phyloP scores from a whole-genome alignment of 2,888 invertebrate genomes.

The Rhyacophila evoluta region DNA sequence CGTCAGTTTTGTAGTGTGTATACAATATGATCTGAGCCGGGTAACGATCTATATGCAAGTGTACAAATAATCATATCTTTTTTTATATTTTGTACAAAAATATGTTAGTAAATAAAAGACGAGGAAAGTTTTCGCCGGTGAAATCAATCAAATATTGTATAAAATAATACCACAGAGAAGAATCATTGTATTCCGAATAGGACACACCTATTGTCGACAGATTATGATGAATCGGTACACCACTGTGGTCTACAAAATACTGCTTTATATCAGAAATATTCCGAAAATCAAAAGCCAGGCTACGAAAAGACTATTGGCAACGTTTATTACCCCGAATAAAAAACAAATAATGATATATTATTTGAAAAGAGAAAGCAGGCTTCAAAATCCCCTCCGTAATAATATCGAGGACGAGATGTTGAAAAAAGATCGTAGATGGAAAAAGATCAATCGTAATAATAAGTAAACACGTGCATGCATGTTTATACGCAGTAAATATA shows the following conservation, averaged over 20 bases:
- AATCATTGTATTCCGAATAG: too few relatives aligned
- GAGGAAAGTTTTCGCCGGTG: too few relatives aligned
- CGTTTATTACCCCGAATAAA: neutral
- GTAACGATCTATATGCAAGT: too few relatives aligned
- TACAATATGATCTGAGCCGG: too few relatives aligned
- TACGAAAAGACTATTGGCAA: neutral
- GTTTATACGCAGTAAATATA: neutral
- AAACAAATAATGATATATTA: constrained; percentile 5
- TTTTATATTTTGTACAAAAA: too few relatives aligned
- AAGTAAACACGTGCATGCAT: too few relatives aligned
- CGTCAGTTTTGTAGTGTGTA: too few relatives aligned
- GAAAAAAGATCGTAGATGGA: neutral
- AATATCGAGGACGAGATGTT: neutral
- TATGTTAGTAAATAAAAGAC: too few relatives aligned
- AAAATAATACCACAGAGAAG: too few relatives aligned
- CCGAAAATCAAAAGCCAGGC: too few relatives aligned
- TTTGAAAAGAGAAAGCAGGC: constrained; percentile 4
- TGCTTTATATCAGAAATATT: neutral
- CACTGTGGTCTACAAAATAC: neutral
- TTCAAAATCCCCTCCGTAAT: neutral
- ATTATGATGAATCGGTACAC: neutral
- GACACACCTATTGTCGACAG: neutral
- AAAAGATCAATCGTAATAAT: constrained; percentile 15
- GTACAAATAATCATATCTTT: too few relatives aligned
- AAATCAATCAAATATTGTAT: too few relatives aligned